phyloP scores from a whole-genome alignment of 2,113 vertebrate species.

The Machaerirhynchus nigripectus region DNA sequence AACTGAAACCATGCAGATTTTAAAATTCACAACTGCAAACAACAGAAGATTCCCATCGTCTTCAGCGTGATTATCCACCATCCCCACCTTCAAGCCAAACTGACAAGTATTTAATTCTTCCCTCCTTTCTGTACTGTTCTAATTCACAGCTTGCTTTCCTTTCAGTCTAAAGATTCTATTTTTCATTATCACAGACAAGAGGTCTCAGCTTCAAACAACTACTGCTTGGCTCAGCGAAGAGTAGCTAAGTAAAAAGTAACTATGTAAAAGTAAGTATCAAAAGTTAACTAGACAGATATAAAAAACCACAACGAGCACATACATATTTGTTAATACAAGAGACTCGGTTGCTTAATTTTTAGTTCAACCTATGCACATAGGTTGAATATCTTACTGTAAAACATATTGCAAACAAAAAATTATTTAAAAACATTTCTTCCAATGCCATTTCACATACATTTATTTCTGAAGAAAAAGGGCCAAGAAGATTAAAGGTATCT shows the following conservation, averaged over 20 bases:
- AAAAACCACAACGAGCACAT: neutral
- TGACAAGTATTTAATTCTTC: neutral
- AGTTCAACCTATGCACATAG: neutral
- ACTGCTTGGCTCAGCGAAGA: neutral
- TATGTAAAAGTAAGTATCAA: neutral
- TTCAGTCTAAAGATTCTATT: neutral
- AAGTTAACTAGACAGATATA: neutral
- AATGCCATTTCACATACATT: neutral
- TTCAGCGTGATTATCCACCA: neutral
- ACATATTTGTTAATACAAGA: neutral
- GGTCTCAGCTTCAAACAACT: neutral
- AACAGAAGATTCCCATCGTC: neutral
- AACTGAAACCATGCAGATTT: neutral
- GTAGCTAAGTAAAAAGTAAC: neutral
- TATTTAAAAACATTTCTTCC: neutral
- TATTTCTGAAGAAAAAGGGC: neutral
- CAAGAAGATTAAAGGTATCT: neutral
- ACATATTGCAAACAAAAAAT: neutral
- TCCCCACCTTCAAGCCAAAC: neutral
- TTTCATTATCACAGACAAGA: neutral
- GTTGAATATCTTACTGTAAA: neutral
- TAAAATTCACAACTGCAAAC: neutral
- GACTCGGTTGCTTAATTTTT: neutral
- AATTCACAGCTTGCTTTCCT: neutral
- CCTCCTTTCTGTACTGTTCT: neutral